phyloP scores from a whole-genome alignment of 2,888 invertebrate genomes.

The Omphaloscelis lunosa region DNA sequence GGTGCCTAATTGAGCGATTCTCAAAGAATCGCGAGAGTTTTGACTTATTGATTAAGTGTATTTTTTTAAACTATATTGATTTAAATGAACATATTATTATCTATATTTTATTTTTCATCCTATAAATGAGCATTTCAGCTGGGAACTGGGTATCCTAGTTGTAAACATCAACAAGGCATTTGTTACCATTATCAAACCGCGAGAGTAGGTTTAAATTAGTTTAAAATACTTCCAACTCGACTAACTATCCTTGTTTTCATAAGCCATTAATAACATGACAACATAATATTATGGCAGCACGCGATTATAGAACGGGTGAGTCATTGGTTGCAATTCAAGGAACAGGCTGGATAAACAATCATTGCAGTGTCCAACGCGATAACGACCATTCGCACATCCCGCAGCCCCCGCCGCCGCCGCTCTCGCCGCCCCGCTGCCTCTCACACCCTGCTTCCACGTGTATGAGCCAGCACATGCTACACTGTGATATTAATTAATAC shows the following conservation, averaged over 20 bases:
- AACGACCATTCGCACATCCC: constrained; percentile 90
- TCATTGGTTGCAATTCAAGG: constrained; percentile 90
- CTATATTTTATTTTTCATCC: neutral
- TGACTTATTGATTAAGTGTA: neutral
- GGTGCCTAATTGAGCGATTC: neutral
- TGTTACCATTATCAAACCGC: neutral
- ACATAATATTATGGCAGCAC: constrained; percentile 68
- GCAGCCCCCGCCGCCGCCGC: constrained; percentile 65
- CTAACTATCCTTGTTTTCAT: constrained; percentile 24
- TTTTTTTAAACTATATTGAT: neutral
- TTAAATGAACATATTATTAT: neutral
- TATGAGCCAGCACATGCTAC: constrained; percentile 52
- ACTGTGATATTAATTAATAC: constrained; percentile 35
- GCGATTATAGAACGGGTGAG: constrained; percentile 85
- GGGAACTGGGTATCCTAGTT: neutral
- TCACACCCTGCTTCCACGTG: constrained; percentile 72
- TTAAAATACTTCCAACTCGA: neutral
- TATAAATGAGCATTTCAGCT: neutral
- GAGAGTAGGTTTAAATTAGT: neutral
- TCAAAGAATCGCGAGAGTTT: neutral
- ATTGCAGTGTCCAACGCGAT: constrained; percentile 89
- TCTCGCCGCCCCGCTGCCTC: constrained; percentile 5
- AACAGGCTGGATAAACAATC: constrained; percentile 90
- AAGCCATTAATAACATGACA: constrained; percentile 60
- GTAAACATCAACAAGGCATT: neutral